These are phyloP conservation scores for Cyclura pinguis DNA, from an alignment of 2,797 vertebrate genomes.

Conservation along the genomic window DNA sequence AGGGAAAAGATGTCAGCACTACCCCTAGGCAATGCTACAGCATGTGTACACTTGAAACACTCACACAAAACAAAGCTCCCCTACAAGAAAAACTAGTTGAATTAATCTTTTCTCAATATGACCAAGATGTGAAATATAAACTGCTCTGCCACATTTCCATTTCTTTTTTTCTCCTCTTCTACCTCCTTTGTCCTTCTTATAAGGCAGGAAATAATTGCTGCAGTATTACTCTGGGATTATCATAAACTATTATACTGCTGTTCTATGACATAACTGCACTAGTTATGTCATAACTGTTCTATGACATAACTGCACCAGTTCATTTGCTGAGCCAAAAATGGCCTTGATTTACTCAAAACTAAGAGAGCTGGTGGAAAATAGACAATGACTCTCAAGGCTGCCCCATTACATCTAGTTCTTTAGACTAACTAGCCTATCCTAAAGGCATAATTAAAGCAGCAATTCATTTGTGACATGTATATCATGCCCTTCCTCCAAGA, in stretches of 20 bases:
- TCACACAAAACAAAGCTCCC: background rate
- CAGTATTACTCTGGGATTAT: background rate
- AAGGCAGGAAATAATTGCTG: background rate
- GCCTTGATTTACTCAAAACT: background rate
- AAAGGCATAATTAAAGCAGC: background rate
- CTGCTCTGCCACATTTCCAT: too few relatives aligned
- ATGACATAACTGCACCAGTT: too few relatives aligned
- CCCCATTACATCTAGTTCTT: background rate
- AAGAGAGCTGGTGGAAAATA: background rate
- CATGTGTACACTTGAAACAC: conserved; percentile 44
- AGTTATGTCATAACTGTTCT: background rate
- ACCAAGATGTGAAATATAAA: conserved; percentile 19
- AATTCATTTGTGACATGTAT: background rate
- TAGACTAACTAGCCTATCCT: background rate
- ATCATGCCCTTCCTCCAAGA: background rate
- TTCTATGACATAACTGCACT: background rate
- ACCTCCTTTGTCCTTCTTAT: background rate
- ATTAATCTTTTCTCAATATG: conserved; percentile 27
- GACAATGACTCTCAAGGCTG: background rate
- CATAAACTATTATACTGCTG: background rate
- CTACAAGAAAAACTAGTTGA: conserved; percentile 42
- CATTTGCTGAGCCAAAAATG: background rate
- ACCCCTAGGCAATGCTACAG: conserved; percentile 37
- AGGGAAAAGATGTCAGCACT: conserved; percentile 62
- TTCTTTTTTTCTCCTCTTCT: too few relatives aligned